These are phyloP conservation scores for Todiramphus saurophagus DNA, from an alignment of 2,113 vertebrate genomes.

Conservation along the genomic window DNA sequence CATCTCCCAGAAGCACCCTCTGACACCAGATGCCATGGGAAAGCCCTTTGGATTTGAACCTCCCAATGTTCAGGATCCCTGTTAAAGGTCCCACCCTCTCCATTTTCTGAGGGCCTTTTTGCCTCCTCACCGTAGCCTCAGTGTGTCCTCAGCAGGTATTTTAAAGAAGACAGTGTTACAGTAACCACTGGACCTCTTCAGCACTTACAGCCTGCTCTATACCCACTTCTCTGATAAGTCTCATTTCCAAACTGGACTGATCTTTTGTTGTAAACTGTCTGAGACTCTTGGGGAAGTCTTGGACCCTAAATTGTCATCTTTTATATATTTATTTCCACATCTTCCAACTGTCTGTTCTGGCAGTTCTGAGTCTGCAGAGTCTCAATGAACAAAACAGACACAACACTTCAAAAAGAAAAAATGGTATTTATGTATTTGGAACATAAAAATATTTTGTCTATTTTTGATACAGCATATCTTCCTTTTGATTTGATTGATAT, in stretches of 20 bases:
- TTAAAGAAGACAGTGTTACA: not conserved
- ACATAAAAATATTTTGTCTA: not conserved
- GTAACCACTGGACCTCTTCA: not conserved
- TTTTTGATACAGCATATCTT: not conserved
- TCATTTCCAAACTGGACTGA: not conserved
- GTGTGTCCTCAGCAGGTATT: not conserved
- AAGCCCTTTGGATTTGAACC: not conserved
- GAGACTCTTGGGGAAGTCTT: not conserved
- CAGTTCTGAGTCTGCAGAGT: not conserved
- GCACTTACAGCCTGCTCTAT: not conserved
- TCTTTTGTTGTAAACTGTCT: not conserved
- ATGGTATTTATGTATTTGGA: not conserved
- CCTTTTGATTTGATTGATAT: not conserved
- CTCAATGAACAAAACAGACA: not conserved
- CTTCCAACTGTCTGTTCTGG: not conserved
- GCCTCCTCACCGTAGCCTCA: not conserved
- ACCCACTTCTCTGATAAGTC: not conserved
- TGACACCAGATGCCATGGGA: not conserved
- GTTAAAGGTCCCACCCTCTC: not conserved
- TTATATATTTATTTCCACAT: not conserved
- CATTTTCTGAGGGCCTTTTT: not conserved
- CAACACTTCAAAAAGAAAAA: not conserved
- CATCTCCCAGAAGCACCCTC: not conserved
- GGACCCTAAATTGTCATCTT: not conserved
- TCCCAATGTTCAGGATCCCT: not conserved